These are phyloP conservation scores for Trematomus loennbergii DNA, from an alignment of 2,113 vertebrate genomes.

Conservation along the genomic window DNA sequence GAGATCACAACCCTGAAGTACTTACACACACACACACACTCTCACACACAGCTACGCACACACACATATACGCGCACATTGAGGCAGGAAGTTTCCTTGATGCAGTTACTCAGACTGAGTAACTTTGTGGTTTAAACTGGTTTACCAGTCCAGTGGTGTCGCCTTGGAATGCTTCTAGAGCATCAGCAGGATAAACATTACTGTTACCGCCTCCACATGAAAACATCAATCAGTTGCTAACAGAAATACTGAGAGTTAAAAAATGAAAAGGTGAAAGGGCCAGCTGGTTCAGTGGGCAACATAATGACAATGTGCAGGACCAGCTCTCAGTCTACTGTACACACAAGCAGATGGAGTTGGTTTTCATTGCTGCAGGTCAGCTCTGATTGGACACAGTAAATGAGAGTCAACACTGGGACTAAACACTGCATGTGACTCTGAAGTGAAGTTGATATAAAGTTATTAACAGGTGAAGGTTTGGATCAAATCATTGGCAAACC, in stretches of 20 bases:
- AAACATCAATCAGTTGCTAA: slow-evolving; percentile 56
- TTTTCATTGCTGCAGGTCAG: slow-evolving; percentile 58
- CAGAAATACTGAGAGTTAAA: slow-evolving; percentile 51
- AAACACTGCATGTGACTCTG: not conserved
- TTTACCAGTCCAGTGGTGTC: slow-evolving; percentile 70
- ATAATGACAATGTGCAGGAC: slow-evolving; percentile 70
- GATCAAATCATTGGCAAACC: slow-evolving; percentile 1
- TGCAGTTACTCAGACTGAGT: slow-evolving; percentile 57
- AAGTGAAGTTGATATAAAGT: not conserved
- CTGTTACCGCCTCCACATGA: slow-evolving; percentile 58
- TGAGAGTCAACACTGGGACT: slow-evolving; percentile 18
- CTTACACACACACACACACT: slow-evolving; percentile 5
- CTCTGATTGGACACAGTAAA: slow-evolving; percentile 38
- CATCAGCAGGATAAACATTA: slow-evolving; percentile 66
- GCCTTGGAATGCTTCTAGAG: slow-evolving; percentile 59
- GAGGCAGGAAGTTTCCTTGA: slow-evolving; percentile 48
- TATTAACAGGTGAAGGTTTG: slow-evolving; percentile 59
- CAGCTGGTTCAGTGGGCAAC: slow-evolving; percentile 57
- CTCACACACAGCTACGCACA: slow-evolving; percentile 16
- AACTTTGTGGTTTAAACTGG: slow-evolving; percentile 67
- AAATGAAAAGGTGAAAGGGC: slow-evolving; percentile 69
- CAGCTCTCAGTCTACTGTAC: slow-evolving; percentile 51
- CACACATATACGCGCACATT: slow-evolving; percentile 34
- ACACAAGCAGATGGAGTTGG: slow-evolving; percentile 48
- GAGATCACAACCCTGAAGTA: slow-evolving; percentile 40